These are phyloP conservation scores for Cremastobaeus sp. DNA, from an alignment of 2,888 invertebrate genomes.

Conservation along the genomic window DNA sequence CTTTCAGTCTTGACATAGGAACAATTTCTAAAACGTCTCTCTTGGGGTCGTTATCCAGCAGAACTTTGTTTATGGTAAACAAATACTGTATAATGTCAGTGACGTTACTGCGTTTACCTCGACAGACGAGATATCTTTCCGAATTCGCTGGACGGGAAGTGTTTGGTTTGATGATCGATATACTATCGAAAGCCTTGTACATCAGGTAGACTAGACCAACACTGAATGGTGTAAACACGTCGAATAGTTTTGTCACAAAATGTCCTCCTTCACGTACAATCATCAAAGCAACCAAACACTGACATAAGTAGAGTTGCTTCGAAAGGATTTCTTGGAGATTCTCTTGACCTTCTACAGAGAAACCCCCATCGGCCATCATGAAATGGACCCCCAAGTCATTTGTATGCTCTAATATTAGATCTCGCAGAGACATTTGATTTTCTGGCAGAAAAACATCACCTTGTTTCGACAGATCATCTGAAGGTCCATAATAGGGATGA, in stretches of 20 bases:
- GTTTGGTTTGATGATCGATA: constrained; percentile 95
- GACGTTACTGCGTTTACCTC: neutral
- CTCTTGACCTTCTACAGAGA: constrained; percentile 96
- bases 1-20: neutral
- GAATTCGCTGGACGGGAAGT: constrained; percentile 81
- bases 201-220: constrained; percentile 95
- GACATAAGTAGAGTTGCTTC: constrained; percentile 95
- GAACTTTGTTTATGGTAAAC: neutral
- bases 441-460: neutral
- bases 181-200: constrained; percentile 90
- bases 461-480: neutral
- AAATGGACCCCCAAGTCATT: constrained; percentile 92
- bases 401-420: constrained; percentile 81
- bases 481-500: constrained; percentile 86
- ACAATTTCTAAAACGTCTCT: neutral
- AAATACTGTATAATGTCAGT: neutral
- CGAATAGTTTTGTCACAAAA: constrained; percentile 98
- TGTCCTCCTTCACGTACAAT: constrained; percentile 91
- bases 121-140: neutral
- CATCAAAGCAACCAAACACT: constrained; percentile 93
- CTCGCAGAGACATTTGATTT: neutral
- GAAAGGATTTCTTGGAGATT: constrained; percentile 97
- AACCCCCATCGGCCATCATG: constrained; percentile 98
- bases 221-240: constrained; percentile 95
- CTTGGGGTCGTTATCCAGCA: neutral